Evolutionary conservation across 1,140 invertebrate genomes (phyloP), one percentile per base, ranked within the genome.

Genomic region (Aphis gossypii): DNA sequence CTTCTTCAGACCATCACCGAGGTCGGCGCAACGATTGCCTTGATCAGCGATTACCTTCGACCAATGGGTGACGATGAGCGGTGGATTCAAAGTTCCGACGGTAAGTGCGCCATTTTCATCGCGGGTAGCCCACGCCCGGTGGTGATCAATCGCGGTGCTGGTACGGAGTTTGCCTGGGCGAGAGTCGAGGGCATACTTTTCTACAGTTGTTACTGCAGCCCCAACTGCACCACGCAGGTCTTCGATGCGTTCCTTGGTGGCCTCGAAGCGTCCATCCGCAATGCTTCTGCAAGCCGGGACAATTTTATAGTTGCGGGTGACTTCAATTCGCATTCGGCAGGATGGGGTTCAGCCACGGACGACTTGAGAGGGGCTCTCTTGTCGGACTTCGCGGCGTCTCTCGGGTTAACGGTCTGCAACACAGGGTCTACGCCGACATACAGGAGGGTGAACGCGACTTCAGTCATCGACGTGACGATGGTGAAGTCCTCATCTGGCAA

Each of bases 71-170:
- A 88, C 3, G 25, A 2, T 1, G 9, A 5, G 86, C 46, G 25
- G n/a, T 88, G 86, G 44, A 30, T 87, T 0, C 1, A 1, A 0
- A 48, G 41, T 14, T 2, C 14, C 21, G 84, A 87, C 23, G 44
- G 86, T 0, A 88, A 30, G 25, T 46, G 46, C 5, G 48, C 48
- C 3, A 18, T 90, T 0, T 54, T 41, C 0, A 25, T 60, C 0
- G 0, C 48, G n/a, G 51, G 14, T 0, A 20, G 9, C 3, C 8
- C 18, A 0, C 6, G 5, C 0, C 0, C 2, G 1, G 18, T 3
- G 0, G 5, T 60, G 0, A 1, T 2, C 0, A 23, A 60, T 0
- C n/a, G 2, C 9, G 51, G 21, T 1, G n/a, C 30, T 4, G 88
- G 54, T 0, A 6, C 2, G 14, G 88, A 35, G 9, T 90, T 56